Evolutionary conservation across 2,797 vertebrate species (phyloP).

Genomic region (Setipinna tenuifilis): DNA sequence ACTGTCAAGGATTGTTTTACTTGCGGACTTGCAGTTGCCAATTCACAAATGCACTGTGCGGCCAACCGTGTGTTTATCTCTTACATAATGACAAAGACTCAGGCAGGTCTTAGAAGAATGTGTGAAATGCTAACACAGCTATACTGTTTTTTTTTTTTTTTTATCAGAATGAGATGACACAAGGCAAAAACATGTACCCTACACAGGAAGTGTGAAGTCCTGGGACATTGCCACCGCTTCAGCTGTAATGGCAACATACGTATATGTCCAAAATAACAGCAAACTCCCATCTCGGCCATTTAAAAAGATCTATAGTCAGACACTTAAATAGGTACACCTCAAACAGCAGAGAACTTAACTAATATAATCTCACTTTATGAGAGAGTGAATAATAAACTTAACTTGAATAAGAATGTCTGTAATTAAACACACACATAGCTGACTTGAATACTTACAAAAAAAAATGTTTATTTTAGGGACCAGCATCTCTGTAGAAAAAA

Average conservation of each 20-base stretch:
- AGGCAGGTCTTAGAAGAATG: not conserved
- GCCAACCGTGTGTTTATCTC: no score
- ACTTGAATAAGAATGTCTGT: not conserved
- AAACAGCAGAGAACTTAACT: not conserved
- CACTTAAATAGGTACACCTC: no score
- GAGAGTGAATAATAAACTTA: not conserved
- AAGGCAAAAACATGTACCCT: not conserved
- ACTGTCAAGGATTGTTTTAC: not conserved
- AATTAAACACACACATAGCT: not conserved
- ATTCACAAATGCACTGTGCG: not conserved
- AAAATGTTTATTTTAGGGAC: conserved; percentile 51
- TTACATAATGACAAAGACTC: not conserved
- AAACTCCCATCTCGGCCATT: not conserved
- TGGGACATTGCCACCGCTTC: not conserved
- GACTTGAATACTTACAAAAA: conserved; percentile 40
- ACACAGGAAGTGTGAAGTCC: not conserved
- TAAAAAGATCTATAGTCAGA: not conserved
- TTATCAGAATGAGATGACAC: not conserved
- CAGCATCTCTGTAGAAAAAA: conserved; percentile 49
- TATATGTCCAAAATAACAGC: no score
- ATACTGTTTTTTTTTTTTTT: not conserved
- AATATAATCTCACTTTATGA: not conserved
- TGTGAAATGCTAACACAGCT: not conserved
- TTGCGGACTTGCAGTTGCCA: not conserved
- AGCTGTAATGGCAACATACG: not conserved